Conservation (phyloP, 2,888 invertebrate genomes). For the Physocephala rufipes region DNA sequence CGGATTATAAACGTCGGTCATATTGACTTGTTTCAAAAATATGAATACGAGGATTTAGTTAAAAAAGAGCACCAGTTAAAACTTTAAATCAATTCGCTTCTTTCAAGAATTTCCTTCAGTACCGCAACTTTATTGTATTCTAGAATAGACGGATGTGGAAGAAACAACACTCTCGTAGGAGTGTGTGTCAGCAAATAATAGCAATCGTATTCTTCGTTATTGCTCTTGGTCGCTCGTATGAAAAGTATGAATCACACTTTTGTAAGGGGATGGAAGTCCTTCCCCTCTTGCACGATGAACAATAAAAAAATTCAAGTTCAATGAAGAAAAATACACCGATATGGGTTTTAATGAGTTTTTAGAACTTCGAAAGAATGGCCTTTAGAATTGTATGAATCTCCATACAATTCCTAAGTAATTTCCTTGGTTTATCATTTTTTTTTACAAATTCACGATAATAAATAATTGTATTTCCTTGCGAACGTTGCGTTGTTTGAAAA, state of each 20-base stretch:
- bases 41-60: not conserved
- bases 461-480: not conserved
- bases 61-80: slow-evolving; percentile 8
- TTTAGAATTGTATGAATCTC: slow-evolving; percentile 4
- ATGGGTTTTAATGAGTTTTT: slow-evolving; percentile 24
- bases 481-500: not conserved
- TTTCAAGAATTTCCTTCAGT: slow-evolving; percentile 22
- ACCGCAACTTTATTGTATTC: not conserved
- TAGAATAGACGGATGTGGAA: not conserved
- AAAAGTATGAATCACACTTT: slow-evolving; percentile 44
- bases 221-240: not conserved
- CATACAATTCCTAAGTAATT: not conserved
- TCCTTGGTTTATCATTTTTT: not conserved
- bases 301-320: slow-evolving; percentile 39
- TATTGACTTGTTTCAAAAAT: slow-evolving; percentile 45
- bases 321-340: slow-evolving; percentile 17
- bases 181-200: not conserved
- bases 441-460: not conserved
- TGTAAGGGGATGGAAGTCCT: not conserved
- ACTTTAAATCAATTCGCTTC: slow-evolving; percentile 38
- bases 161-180: not conserved
- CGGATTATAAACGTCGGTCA: slow-evolving; percentile 63
- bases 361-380: not conserved
- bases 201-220: slow-evolving; percentile 7
- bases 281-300: slow-evolving; percentile 18